Evolutionary conservation across 1,140 invertebrate genomes (phyloP).

Genomic region (Cardiocondyla obscurior): DNA sequence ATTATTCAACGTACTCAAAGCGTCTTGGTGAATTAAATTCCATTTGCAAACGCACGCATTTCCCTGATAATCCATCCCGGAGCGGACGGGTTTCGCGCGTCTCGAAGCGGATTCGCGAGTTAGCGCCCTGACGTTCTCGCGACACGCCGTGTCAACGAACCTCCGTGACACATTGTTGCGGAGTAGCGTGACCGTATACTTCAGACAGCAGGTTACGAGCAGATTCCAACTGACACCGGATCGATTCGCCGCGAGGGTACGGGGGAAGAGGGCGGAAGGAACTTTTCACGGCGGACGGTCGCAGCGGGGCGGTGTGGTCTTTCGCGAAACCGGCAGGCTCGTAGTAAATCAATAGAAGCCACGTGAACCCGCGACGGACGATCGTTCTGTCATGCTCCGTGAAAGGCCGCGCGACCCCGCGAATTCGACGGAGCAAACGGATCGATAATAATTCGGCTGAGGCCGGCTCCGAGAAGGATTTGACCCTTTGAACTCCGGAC

Average conservation of each 20-base stretch:
- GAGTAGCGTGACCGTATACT: constrained; percentile 65
- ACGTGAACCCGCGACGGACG: constrained; percentile 64
- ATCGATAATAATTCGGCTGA: constrained; percentile 56
- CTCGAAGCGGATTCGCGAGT: not conserved
- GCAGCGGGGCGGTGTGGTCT: constrained; percentile 49
- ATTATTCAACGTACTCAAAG: not conserved
- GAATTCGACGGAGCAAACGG: constrained; percentile 36
- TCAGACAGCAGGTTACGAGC: constrained; percentile 56
- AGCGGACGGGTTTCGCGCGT: not conserved
- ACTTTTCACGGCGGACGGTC: constrained; percentile 62
- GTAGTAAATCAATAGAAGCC: constrained; percentile 70
- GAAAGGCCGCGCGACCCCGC: constrained; percentile 30
- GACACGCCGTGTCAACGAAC: constrained; percentile 64
- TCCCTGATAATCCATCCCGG: not conserved
- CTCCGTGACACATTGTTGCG: constrained; percentile 61
- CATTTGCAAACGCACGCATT: not conserved
- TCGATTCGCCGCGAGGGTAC: constrained; percentile 55
- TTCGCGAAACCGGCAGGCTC: constrained; percentile 60
- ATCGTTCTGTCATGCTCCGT: constrained; percentile 47
- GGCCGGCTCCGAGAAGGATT: constrained; percentile 30
- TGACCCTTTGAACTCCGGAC: constrained; percentile 43
- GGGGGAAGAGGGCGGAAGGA: not conserved
- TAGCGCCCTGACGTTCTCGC: not conserved
- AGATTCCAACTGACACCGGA: constrained; percentile 63
- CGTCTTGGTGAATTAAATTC: not conserved